A percentile compares a stretch with the other conserved stretches of the same genome.
Evolutionary conservation across 1,140 invertebrate species (phyloP).

Genomic region (Teleogryllus occipitalis): DNA sequence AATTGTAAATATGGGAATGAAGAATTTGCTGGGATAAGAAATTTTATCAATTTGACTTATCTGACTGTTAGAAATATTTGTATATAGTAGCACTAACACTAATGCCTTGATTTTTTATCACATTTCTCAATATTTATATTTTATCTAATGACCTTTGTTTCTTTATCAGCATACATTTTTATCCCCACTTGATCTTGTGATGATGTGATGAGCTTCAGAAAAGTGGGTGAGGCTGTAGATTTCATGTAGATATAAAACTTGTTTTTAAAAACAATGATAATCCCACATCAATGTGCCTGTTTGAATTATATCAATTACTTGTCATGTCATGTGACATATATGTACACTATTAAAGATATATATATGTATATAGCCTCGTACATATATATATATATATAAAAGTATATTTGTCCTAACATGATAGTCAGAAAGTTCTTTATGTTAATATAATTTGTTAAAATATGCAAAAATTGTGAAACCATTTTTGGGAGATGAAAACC

Average conservation of each 20-base stretch:
- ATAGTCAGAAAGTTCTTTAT: constrained; percentile 1
- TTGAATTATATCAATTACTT: constrained; percentile 6
- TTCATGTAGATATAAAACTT: background rate
- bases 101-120: constrained; percentile 5
- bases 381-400: background rate
- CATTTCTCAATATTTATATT: background rate
- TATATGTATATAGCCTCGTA: background rate
- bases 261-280: constrained; percentile 6
- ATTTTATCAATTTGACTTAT: constrained; percentile 1
- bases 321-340: background rate
- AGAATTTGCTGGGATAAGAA: background rate
- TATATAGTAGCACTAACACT: constrained; percentile 1
- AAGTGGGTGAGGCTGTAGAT: background rate
- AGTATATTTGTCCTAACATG: constrained; percentile 1
- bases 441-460: background rate
- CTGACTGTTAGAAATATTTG: constrained; percentile 5
- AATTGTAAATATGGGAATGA: constrained; percentile 5
- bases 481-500: background rate
- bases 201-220: background rate
- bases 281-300: constrained; percentile 3
- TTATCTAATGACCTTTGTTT: background rate
- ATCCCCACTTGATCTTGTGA: background rate
- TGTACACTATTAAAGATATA: background rate
- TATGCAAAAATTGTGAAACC: background rate
- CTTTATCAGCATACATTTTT: background rate